phyloP scores from a whole-genome alignment of 2,888 invertebrate species.

The Cataglyphis albicans region DNA sequence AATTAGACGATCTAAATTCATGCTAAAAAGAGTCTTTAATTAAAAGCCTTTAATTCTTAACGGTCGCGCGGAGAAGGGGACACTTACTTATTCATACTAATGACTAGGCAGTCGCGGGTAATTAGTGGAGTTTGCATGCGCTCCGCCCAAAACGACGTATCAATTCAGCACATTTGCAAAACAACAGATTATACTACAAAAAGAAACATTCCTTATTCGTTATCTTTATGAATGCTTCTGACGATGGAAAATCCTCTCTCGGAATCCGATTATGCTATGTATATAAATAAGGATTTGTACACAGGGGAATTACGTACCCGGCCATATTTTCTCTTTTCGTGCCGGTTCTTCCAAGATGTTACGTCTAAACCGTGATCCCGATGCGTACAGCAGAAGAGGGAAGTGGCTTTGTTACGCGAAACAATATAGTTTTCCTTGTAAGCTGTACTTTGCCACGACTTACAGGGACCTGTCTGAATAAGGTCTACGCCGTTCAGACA shows the following conservation, averaged over 20 bases:
- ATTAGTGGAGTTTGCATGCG: conserved; percentile 72
- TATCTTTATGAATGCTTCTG: background rate
- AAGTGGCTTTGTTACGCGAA: conserved; percentile 53
- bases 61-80: conserved; percentile 64
- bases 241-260: background rate
- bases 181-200: conserved; percentile 55
- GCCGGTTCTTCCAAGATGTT: conserved; percentile 41
- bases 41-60: conserved; percentile 83
- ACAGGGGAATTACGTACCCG: background rate
- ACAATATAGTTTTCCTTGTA: conserved; percentile 53
- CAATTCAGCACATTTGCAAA: conserved; percentile 36
- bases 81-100: conserved; percentile 83
- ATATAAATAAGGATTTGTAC: conserved; percentile 45
- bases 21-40: conserved; percentile 83
- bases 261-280: conserved; percentile 36
- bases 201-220: background rate
- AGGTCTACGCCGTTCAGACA: conserved; percentile 56
- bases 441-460: conserved; percentile 38
- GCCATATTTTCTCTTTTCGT: conserved; percentile 35
- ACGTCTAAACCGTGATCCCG: conserved; percentile 45
- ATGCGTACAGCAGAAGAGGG: conserved; percentile 30
- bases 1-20: conserved; percentile 85
- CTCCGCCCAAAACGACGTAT: conserved; percentile 42
- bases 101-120: conserved; percentile 77
- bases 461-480: conserved; percentile 49